A percentile compares a stretch with the other conserved stretches of the same genome.
Conservation (phyloP, 2,113 vertebrate genomes). For the Anseranas semipalmata region DNA sequence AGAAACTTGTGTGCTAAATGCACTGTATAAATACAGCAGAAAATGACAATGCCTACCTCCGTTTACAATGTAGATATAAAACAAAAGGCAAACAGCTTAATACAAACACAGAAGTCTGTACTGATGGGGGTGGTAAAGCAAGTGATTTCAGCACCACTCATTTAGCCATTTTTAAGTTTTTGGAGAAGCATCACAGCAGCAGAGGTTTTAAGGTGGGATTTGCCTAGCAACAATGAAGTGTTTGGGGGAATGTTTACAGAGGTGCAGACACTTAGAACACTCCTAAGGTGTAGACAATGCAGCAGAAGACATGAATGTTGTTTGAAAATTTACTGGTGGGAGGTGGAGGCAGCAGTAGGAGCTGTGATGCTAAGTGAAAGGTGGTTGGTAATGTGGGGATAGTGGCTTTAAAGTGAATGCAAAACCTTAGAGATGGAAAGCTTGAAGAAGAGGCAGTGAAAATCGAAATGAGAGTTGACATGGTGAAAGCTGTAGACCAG, state of each 20-base stretch:
- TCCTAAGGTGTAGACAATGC: background rate
- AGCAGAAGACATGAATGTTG: background rate
- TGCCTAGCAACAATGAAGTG: background rate
- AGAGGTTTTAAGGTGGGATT: background rate
- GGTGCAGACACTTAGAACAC: background rate
- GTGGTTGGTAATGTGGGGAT: background rate
- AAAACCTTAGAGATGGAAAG: background rate
- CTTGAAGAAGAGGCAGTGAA: background rate
- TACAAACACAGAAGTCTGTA: background rate
- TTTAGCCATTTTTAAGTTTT: background rate
- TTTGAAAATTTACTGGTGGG: background rate
- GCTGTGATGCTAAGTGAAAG: background rate
- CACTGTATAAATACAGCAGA: background rate
- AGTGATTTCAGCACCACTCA: background rate
- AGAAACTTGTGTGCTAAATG: background rate
- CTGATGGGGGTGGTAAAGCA: background rate
- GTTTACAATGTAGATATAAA: background rate
- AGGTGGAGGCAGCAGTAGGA: background rate
- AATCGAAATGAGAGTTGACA: background rate
- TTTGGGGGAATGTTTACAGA: background rate
- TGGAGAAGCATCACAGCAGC: background rate
- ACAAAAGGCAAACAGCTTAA: background rate
- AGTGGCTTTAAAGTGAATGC: background rate
- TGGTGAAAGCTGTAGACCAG: background rate
- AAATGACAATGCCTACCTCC: background rate